Conservation (phyloP, 1,140 invertebrate genomes). For the Dreissena rostriformis region DNA sequence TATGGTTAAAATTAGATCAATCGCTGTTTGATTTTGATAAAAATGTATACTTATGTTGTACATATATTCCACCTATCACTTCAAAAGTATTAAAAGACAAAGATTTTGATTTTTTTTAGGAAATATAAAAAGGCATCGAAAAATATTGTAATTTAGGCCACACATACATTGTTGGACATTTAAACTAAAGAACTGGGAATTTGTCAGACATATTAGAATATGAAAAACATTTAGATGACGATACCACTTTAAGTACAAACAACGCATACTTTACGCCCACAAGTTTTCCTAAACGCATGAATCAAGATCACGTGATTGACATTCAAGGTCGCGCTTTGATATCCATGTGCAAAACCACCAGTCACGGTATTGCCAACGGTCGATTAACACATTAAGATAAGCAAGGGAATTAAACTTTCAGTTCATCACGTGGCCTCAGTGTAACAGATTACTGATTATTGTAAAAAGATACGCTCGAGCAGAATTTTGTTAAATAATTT, state of each 20-base stretch:
- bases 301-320: too few species aligned
- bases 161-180: not conserved
- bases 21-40: constrained; percentile 23
- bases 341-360: too few species aligned
- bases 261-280: too few species aligned
- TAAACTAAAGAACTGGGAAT: not conserved
- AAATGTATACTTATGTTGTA: constrained; percentile 24
- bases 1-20: constrained; percentile 16
- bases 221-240: not conserved
- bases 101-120: constrained; percentile 28
- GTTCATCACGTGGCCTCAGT: not conserved
- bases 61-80: constrained; percentile 18
- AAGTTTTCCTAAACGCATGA: too few species aligned
- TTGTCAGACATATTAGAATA: not conserved
- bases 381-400: too few species aligned
- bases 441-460: not conserved
- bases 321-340: too few species aligned
- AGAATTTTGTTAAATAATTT: not conserved
- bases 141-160: constrained; percentile 10
- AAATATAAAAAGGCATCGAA: constrained; percentile 33
- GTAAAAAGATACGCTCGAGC: not conserved
- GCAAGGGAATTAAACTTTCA: too few species aligned
- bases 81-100: constrained; percentile 11
- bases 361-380: too few species aligned
- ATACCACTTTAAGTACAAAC: too few species aligned